These are phyloP conservation scores for Euphydryas editha DNA, from an alignment of 2,888 invertebrate genomes.

Conservation along the genomic window DNA sequence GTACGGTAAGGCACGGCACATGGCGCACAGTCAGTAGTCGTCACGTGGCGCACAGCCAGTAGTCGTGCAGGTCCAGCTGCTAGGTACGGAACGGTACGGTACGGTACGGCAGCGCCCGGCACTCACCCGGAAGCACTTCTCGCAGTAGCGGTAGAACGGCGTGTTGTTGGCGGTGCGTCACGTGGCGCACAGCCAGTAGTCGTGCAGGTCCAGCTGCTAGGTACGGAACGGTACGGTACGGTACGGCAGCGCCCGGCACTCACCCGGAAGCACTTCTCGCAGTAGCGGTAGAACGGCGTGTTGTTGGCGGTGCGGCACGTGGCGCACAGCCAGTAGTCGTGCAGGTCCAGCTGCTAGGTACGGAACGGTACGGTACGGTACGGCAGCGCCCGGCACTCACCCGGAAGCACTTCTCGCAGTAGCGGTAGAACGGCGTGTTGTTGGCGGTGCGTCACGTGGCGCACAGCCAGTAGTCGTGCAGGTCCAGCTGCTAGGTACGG, in stretches of 20 bases:
- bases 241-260: not conserved
- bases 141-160: constrained; percentile 84
- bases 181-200: constrained; percentile 86
- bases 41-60: too few species aligned
- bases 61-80: too few species aligned
- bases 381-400: too few species aligned
- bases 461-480: too few species aligned
- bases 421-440: too few species aligned
- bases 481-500: too few species aligned
- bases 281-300: constrained; percentile 86
- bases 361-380: not conserved
- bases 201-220: constrained; percentile 81
- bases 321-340: constrained; percentile 86
- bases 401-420: too few species aligned
- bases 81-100: constrained; percentile 44
- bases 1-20: too few species aligned
- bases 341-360: constrained; percentile 75
- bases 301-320: constrained; percentile 85
- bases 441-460: too few species aligned
- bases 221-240: constrained; percentile 51
- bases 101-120: not conserved
- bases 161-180: constrained; percentile 85
- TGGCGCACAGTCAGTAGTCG: too few species aligned
- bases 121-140: constrained; percentile 37
- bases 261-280: constrained; percentile 37